phyloP scores from a whole-genome alignment of 1,140 invertebrate species.

The Tribolium castaneum region DNA sequence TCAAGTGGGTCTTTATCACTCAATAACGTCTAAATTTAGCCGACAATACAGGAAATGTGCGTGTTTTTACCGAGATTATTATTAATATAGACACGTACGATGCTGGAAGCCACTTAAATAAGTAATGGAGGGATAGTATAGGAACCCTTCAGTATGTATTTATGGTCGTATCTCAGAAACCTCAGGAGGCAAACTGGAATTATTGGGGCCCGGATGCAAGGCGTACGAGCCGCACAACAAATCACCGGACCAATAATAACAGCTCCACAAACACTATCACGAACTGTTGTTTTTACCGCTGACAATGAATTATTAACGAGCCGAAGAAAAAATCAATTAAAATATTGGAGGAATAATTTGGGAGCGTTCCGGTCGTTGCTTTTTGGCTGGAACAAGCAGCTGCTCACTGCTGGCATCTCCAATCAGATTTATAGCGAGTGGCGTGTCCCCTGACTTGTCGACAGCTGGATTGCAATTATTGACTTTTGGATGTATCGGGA shows the following conservation, averaged over 20 bases:
- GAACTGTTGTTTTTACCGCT: slow-evolving; percentile 14
- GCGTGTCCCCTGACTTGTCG: neutral
- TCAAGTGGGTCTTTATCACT: neutral
- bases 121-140: slow-evolving; percentile 32
- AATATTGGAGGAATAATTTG: neutral
- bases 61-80: slow-evolving; percentile 21
- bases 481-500: neutral
- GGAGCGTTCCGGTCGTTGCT: no score
- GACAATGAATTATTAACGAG: slow-evolving; percentile 9
- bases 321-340: neutral
- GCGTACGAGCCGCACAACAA: slow-evolving; percentile 12
- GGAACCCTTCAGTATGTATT: slow-evolving; percentile 29
- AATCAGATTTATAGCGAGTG: slow-evolving; percentile 12
- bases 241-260: slow-evolving; percentile 25
- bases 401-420: slow-evolving; percentile 7
- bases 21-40: neutral
- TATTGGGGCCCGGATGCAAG: slow-evolving; percentile 22
- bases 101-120: slow-evolving; percentile 29
- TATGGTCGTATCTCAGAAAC: slow-evolving; percentile 26
- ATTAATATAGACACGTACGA: slow-evolving; percentile 32
- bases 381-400: neutral
- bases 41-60: slow-evolving; percentile 28
- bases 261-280: slow-evolving; percentile 20
- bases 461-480: neutral
- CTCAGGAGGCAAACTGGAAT: slow-evolving; percentile 30